Percentiles rank a stretch among this genome's conserved stretches.
Conservation (phyloP, 2,113 vertebrate genomes). For the Oophaga pumilio region DNA sequence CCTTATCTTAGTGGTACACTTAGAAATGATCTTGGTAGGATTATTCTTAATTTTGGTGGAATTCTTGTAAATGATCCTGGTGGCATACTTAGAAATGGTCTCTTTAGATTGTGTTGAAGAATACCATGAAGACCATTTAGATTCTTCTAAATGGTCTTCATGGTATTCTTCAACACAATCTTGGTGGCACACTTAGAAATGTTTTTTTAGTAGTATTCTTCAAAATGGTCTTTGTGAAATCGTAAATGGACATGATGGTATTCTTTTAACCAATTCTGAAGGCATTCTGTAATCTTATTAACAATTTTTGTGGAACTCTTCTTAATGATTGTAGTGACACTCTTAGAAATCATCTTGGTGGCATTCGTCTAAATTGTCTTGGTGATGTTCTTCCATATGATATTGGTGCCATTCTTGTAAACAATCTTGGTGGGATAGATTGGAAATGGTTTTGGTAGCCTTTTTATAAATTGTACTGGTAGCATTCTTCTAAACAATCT, state of each 20-base stretch:
- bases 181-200: background rate
- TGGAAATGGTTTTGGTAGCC: background rate
- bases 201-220: background rate
- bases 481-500: background rate
- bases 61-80: background rate
- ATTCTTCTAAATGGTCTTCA: background rate
- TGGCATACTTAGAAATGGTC: background rate
- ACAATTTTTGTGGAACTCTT: too few relatives aligned
- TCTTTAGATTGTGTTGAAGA: background rate
- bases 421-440: background rate
- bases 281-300: too few relatives aligned
- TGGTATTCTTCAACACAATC: background rate
- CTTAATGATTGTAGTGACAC: too few relatives aligned
- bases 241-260: too few relatives aligned
- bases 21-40: too few relatives aligned
- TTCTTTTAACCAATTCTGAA: too few relatives aligned
- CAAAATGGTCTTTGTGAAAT: background rate
- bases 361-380: background rate
- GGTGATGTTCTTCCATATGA: background rate
- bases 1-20: background rate
- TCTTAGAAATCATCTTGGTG: background rate
- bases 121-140: too few relatives aligned
- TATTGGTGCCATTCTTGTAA: background rate
- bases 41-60: too few relatives aligned
- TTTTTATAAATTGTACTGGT: background rate